Conservation (phyloP, 1,140 invertebrate genomes). For the Danaus plexippus region DNA sequence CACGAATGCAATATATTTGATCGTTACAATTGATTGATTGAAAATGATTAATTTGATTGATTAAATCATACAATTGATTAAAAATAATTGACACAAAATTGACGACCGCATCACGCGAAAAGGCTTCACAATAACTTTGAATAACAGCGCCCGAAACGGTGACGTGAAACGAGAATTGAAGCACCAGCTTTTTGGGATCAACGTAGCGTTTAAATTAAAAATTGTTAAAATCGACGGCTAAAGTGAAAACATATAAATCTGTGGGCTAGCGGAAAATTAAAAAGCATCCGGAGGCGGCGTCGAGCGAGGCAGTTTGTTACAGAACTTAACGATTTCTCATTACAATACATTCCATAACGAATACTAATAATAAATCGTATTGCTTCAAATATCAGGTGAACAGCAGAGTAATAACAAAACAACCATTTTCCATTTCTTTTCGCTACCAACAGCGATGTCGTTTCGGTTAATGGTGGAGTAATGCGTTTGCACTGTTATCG, state of each 20-base stretch:
- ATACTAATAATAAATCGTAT: too few species aligned
- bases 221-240: constrained; percentile 58
- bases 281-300: constrained; percentile 46
- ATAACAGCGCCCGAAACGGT: constrained; percentile 27
- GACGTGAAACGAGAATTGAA: constrained; percentile 43
- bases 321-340: constrained; percentile 29
- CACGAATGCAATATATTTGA: background rate
- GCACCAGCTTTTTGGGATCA: constrained; percentile 44
- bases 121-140: constrained; percentile 19
- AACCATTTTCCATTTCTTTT: constrained; percentile 35
- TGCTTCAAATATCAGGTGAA: background rate
- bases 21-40: constrained; percentile 2
- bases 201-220: constrained; percentile 62
- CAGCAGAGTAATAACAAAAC: constrained; percentile 14
- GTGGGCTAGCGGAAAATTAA: constrained; percentile 64
- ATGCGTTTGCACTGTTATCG: constrained; percentile 64
- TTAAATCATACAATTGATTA: too few species aligned
- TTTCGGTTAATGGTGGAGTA: constrained; percentile 60
- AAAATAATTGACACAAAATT: too few species aligned
- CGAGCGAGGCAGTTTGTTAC: constrained; percentile 28
- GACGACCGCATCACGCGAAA: too few species aligned
- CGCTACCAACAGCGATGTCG: constrained; percentile 30
- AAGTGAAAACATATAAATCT: constrained; percentile 66
- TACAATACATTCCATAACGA: constrained; percentile 21
- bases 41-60: too few species aligned